A percentile compares a stretch with the other conserved stretches of the same genome.
phyloP scores from a whole-genome alignment of 53 echinoderm and acorn worm species.

The Arbacia lixula region DNA sequence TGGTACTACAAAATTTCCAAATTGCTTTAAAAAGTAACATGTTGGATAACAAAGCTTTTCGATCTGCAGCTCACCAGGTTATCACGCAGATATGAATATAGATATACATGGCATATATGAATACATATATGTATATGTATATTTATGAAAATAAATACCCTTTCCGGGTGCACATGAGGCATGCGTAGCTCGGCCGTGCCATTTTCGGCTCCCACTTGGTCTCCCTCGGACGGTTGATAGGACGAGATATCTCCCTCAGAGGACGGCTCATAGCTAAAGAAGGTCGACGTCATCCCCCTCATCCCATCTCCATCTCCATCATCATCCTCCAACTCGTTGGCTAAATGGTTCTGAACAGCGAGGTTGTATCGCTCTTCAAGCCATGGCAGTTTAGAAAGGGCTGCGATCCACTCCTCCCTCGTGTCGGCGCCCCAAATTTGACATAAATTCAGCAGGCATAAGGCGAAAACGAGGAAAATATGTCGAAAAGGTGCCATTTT shows the following conservation, averaged over 20 bases:
- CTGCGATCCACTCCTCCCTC: conserved; percentile 37
- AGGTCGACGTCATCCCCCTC: background rate
- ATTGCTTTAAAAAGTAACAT: too few relatives aligned
- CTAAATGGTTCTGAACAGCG: conserved; percentile 9
- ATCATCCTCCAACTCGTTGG: conserved; percentile 1
- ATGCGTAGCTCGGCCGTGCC: conserved; percentile 22
- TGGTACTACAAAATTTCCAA: too few relatives aligned
- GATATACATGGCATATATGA: background rate
- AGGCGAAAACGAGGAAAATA: conserved; percentile 18
- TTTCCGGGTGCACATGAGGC: conserved; percentile 14
- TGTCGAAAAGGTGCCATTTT: conserved; percentile 21
- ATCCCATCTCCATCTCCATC: background rate
- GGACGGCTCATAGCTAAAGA: conserved; percentile 16
- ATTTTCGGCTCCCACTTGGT: background rate
- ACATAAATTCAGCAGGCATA: conserved; percentile 1
- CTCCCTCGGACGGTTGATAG: background rate
- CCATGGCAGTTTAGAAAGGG: conserved; percentile 24
- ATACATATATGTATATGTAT: background rate
- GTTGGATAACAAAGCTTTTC: too few relatives aligned
- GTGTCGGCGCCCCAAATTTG: conserved; percentile 10
- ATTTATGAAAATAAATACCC: background rate
- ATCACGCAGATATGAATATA: too few relatives aligned
- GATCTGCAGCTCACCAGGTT: too few relatives aligned
- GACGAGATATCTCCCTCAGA: background rate
- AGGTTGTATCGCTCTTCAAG: conserved; percentile 8